Evolutionary conservation across 1,140 invertebrate species (phyloP), one percentile per base, ranked within the genome.

Genomic region (Drusus annulatus): DNA sequence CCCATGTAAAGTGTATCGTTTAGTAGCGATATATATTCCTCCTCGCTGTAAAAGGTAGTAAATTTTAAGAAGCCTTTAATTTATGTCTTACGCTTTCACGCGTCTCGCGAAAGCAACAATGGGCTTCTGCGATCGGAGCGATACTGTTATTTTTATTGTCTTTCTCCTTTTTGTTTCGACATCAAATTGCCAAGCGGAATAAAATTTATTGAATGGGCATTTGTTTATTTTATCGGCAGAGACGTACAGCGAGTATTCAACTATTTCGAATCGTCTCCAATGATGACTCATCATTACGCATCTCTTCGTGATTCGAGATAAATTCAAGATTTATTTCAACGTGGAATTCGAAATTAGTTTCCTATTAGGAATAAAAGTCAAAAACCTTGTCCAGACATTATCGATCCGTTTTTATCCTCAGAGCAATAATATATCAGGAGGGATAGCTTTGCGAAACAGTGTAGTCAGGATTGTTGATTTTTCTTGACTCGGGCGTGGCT

Each of bases 101-200:
- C 36, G 45, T 21, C 10, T 52, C 45, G 50, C 25, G 25, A 52
- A 52, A 52, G 19, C 45, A 51, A 23, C 68, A 21, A 52, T 71
- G 45, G n/a, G 68, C 15, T 71, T 16, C 45, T 15, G 21, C 19
- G 10, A 71, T 31, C 63, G 28, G 63, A 68, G 36, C 68, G 68
- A 25, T 71, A 71, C 21, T 71, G 50, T 71, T 23, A 21, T 19
- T 71, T 71, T 71, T 71, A 71, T 71, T 25, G 68, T 71, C 51
- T 71, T n/a, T 19, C 50, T 23, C 50, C 31, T 68, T 68, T 68
- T 31, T 36, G 63, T 68, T 7, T 68, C 63, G 36, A n/a, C 51
- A 71, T 71, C 68, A 71, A 71, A 71, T 71, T 52, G 68, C 21
- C 16, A 71, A 71, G 54, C n/a, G 68, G n/a, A 51, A 71, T 71